These are phyloP conservation scores for Lithosia quadra DNA, from an alignment of 2,888 invertebrate species.

Conservation along the genomic window DNA sequence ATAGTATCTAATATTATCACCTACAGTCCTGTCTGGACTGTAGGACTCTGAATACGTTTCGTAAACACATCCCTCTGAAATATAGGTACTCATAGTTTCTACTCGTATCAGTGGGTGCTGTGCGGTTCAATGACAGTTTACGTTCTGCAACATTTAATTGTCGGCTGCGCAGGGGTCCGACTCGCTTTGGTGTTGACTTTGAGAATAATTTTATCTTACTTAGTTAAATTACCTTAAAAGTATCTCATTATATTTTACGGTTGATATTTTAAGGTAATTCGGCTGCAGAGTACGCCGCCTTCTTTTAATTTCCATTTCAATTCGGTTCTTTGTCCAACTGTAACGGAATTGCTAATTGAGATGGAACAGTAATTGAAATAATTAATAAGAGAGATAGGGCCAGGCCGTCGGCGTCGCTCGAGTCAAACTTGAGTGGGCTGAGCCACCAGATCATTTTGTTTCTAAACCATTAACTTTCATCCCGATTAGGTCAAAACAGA, in stretches of 20 bases:
- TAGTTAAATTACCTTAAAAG: slow-evolving; percentile 9
- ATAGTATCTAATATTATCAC: no score
- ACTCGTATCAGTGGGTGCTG: background rate
- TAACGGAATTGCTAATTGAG: slow-evolving; percentile 14
- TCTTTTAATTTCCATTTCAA: slow-evolving; percentile 19
- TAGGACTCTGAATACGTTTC: background rate
- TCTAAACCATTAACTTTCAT: background rate
- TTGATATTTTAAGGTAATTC: slow-evolving; percentile 19
- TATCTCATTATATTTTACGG: slow-evolving; percentile 16
- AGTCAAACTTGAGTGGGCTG: background rate
- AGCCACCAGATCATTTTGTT: background rate
- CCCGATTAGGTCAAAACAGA: background rate
- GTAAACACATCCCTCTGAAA: no score
- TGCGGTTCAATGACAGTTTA: background rate
- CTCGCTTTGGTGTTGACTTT: slow-evolving; percentile 13
- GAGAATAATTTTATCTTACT: slow-evolving; percentile 19
- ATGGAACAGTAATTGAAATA: slow-evolving; percentile 16
- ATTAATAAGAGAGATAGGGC: slow-evolving; percentile 11
- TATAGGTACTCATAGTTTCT: background rate
- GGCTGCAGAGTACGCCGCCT: slow-evolving; percentile 8
- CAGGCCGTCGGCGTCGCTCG: background rate
- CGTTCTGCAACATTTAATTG: background rate
- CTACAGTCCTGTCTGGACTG: no score
- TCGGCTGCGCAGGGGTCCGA: slow-evolving; percentile 2
- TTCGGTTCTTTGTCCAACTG: slow-evolving; percentile 15